A percentile compares a stretch with the other conserved stretches of the same genome.
These are phyloP conservation scores for Ficedula albicollis DNA, from an alignment of 2,797 vertebrate species.

Conservation along the genomic window DNA sequence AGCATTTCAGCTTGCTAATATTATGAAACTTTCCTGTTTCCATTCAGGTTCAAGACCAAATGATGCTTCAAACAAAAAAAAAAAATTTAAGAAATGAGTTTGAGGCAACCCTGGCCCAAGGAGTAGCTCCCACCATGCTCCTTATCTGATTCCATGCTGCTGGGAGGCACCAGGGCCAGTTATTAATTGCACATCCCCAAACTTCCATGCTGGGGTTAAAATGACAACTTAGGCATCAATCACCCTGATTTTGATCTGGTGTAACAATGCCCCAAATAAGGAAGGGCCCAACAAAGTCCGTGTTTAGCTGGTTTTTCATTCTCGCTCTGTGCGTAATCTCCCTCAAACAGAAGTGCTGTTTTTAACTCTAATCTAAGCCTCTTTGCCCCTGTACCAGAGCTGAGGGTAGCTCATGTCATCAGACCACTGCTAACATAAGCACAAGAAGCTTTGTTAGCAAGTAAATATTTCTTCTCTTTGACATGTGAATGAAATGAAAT, in stretches of 20 bases:
- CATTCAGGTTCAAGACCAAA: background rate
- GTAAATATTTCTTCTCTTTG: conserved; percentile 40
- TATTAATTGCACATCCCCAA: conserved; percentile 9
- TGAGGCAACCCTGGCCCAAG: background rate
- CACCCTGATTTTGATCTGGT: conserved; percentile 47
- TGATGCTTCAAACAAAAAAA: background rate
- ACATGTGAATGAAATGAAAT: conserved; percentile 5
- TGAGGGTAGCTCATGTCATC: conserved; percentile 36
- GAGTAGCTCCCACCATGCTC: background rate
- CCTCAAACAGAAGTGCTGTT: conserved; percentile 25
- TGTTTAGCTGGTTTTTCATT: conserved; percentile 6
- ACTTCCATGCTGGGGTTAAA: conserved; percentile 20
- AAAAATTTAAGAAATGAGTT: background rate
- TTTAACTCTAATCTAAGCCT: conserved; percentile 33
- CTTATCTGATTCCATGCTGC: background rate
- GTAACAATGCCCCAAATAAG: background rate
- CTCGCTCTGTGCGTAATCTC: conserved; percentile 31
- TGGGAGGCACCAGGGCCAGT: background rate
- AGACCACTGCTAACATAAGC: conserved; percentile 26
- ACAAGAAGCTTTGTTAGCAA: background rate
- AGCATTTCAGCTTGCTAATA: background rate
- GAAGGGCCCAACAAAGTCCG: background rate
- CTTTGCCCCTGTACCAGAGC: background rate
- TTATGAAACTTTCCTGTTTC: background rate
- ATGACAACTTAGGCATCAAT: conserved; percentile 11